These are phyloP conservation scores for Octonoba sinensis DNA, from an alignment of 2,888 invertebrate species.

Conservation along the genomic window DNA sequence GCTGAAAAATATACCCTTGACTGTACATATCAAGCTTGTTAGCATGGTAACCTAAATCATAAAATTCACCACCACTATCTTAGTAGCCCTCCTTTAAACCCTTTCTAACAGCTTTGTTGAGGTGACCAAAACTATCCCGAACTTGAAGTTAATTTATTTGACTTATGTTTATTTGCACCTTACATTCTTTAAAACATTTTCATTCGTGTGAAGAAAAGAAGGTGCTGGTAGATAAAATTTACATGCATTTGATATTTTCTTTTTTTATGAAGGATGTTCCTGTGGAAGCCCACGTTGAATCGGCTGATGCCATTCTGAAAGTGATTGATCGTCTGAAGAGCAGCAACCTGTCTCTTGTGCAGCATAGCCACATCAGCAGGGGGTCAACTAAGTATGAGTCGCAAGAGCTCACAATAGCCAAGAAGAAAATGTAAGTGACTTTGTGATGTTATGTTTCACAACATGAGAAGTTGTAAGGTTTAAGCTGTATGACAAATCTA, in stretches of 20 bases:
- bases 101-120: too few species aligned
- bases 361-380: constrained; percentile 23
- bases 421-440: constrained; percentile 34
- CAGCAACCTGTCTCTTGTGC: constrained; percentile 40
- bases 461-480: too few species aligned
- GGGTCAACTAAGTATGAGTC: constrained; percentile 18
- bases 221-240: too few species aligned
- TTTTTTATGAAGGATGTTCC: constrained; percentile 4
- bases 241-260: not conserved
- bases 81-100: too few species aligned
- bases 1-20: too few species aligned
- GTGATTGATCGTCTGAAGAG: constrained; percentile 33
- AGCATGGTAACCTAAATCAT: too few species aligned
- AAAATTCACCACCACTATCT: too few species aligned
- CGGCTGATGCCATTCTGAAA: constrained; percentile 19
- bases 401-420: constrained; percentile 9
- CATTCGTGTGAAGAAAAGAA: too few species aligned
- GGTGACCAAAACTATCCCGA: too few species aligned
- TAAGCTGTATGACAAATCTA: too few species aligned
- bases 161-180: not conserved
- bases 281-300: constrained; percentile 12
- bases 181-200: not conserved
- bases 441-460: too few species aligned
- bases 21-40: too few species aligned
- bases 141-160: not conserved